phyloP scores from a whole-genome alignment of 1,140 invertebrate species.

The Fopius arisanus region DNA sequence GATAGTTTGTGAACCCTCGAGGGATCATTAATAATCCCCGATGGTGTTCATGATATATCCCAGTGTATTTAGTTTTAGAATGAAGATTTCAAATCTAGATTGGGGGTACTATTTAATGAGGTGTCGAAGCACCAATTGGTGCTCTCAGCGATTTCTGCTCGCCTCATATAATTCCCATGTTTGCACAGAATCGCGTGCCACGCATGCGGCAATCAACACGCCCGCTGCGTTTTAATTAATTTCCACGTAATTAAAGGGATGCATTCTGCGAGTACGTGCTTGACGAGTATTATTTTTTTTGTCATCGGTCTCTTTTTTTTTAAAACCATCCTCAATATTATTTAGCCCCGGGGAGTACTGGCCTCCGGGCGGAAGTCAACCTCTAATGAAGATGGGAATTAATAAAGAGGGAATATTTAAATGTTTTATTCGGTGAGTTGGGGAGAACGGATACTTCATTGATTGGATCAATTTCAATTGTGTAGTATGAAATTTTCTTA shows the following conservation, averaged over 20 bases:
- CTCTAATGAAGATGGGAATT: background rate
- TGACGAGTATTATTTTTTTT: background rate
- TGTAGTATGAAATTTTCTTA: no score
- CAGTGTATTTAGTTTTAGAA: background rate
- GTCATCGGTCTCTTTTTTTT: background rate
- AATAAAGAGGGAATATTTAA: background rate
- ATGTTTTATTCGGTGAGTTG: no score
- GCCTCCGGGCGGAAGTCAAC: background rate
- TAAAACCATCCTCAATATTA: background rate
- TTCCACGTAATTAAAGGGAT: slow-evolving; percentile 26
- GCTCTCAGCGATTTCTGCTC: background rate
- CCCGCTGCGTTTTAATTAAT: slow-evolving; percentile 30
- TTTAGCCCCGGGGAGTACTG: background rate
- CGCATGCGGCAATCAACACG: background rate
- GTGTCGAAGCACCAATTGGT: slow-evolving; percentile 24
- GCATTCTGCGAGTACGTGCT: background rate
- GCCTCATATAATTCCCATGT: slow-evolving; percentile 20
- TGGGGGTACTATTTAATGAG: slow-evolving; percentile 20
- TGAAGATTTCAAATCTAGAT: slow-evolving; percentile 28
- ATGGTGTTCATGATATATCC: background rate
- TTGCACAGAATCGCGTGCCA: slow-evolving; percentile 24
- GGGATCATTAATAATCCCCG: background rate
- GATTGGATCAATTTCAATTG: no score
- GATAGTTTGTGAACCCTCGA: background rate
- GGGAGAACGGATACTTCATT: no score